Evolutionary conservation across 2,113 vertebrate genomes (phyloP).

Genomic region (Ploceus nigricollis): DNA sequence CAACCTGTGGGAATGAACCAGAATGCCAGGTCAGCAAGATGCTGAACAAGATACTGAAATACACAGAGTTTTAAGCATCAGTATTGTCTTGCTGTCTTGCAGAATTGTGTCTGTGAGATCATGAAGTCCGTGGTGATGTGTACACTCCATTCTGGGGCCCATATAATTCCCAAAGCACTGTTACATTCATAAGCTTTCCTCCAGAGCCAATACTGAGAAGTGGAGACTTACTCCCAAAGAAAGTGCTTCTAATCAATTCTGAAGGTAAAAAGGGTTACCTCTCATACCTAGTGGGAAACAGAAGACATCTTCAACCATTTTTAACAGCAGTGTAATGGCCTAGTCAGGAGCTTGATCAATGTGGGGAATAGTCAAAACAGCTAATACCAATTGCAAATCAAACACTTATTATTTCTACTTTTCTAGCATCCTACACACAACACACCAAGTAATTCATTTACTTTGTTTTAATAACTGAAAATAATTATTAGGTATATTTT

Average conservation of each 20-base stretch:
- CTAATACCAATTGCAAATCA: neutral
- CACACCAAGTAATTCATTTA: neutral
- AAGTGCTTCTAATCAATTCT: neutral
- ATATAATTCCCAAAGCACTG: neutral
- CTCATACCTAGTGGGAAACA: neutral
- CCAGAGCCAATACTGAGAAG: neutral
- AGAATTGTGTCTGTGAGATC: neutral
- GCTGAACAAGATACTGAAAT: neutral
- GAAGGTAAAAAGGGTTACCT: neutral
- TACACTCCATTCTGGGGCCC: fast-evolving
- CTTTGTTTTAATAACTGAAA: neutral
- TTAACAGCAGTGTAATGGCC: neutral
- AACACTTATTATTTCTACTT: neutral
- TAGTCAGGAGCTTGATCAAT: neutral
- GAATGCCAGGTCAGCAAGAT: neutral
- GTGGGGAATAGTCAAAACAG: neutral
- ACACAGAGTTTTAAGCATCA: neutral
- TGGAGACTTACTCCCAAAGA: neutral
- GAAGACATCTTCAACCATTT: neutral
- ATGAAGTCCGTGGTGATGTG: neutral
- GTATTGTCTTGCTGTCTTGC: neutral
- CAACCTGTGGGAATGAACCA: neutral
- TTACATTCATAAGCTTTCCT: neutral
- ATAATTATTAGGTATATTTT: neutral
- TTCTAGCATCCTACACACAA: neutral